Conservation (phyloP, 2,797 vertebrate species). For the Craterocephalus amniculus region DNA sequence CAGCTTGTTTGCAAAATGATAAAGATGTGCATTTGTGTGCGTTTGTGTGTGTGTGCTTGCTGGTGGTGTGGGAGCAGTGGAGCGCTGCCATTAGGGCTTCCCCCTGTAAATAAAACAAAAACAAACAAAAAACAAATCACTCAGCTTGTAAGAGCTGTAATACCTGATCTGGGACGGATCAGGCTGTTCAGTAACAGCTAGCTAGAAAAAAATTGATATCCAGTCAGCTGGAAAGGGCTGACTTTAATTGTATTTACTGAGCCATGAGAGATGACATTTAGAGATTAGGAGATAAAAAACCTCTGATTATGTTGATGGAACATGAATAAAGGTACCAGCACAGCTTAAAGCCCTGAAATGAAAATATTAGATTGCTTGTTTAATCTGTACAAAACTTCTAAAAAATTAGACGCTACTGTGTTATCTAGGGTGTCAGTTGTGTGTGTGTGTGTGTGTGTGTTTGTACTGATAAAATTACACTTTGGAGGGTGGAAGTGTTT, state of each 20-base stretch:
- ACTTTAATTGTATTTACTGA: slow-evolving; percentile 30
- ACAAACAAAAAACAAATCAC: not conserved
- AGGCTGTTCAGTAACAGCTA: slow-evolving; percentile 26
- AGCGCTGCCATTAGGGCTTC: not conserved
- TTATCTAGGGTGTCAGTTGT: not conserved
- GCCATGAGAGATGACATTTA: slow-evolving; percentile 23
- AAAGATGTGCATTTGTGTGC: not conserved
- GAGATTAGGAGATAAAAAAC: slow-evolving; percentile 17
- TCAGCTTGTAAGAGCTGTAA: slow-evolving; percentile 48
- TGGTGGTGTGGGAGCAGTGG: not conserved
- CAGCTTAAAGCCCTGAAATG: not conserved
- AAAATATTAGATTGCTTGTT: not conserved
- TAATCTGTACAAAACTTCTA: not conserved
- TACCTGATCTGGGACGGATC: slow-evolving; percentile 56
- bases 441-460: too few relatives aligned
- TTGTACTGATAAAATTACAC: slow-evolving; percentile 1
- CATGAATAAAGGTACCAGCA: not conserved
- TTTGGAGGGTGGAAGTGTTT: not conserved
- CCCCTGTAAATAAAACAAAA: not conserved
- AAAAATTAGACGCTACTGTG: not conserved
- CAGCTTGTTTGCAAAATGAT: not conserved
- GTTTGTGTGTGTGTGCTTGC: not conserved
- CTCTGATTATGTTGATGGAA: slow-evolving; percentile 3
- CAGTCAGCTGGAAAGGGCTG: slow-evolving; percentile 34
- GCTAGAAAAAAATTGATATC: not conserved